Evolutionary conservation across 2,888 invertebrate species (phyloP).

Genomic region (Diarsia rubi): DNA sequence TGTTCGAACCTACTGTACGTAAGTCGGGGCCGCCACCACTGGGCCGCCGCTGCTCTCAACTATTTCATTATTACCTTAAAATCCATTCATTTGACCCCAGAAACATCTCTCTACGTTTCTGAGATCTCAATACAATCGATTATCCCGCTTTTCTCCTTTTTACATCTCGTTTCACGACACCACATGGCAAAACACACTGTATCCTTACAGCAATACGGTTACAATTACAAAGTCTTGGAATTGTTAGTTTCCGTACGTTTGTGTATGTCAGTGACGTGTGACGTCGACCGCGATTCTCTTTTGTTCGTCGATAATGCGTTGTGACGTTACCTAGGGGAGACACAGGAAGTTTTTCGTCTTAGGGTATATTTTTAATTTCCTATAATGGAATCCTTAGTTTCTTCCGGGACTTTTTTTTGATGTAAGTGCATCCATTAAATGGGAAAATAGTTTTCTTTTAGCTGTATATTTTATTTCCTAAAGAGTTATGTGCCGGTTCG

Average conservation of each 20-base stretch:
- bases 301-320: constrained; percentile 78
- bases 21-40: too few relatives aligned
- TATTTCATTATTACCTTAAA: background rate
- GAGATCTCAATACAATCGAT: constrained; percentile 73
- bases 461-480: background rate
- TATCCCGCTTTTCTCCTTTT: constrained; percentile 64
- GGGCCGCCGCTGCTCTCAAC: too few relatives aligned
- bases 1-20: too few relatives aligned
- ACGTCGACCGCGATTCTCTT: constrained; percentile 80
- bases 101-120: constrained; percentile 34
- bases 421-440: constrained; percentile 5
- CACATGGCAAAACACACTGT: constrained; percentile 3
- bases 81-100: background rate
- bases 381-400: constrained; percentile 52
- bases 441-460: background rate
- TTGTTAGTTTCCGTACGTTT: constrained; percentile 41
- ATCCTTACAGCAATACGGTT: background rate
- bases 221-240: background rate
- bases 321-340: constrained; percentile 70
- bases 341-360: constrained; percentile 59
- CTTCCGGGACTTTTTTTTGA: constrained; percentile 20
- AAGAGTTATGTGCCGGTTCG: background rate
- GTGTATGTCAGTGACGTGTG: constrained; percentile 76
- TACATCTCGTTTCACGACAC: background rate
- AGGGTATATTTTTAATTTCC: constrained; percentile 67